These are phyloP conservation scores for Semotilus atromaculatus DNA, from an alignment of 2,797 vertebrate genomes.

Conservation along the genomic window DNA sequence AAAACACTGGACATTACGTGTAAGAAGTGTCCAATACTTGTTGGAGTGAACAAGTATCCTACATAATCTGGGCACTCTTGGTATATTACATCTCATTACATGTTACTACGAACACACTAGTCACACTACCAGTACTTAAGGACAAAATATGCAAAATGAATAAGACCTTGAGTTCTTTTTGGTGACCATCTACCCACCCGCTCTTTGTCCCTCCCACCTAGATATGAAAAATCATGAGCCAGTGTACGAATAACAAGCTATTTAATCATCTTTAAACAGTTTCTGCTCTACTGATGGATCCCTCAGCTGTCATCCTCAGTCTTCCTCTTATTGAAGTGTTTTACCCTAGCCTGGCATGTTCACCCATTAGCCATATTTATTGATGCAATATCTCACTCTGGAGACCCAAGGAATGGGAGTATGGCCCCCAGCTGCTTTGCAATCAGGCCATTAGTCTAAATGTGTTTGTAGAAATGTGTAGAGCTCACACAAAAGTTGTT, in stretches of 20 bases:
- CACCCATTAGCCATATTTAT: slow-evolving; percentile 68
- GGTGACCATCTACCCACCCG: slow-evolving; percentile 63
- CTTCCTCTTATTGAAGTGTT: slow-evolving; percentile 45
- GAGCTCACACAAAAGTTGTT: slow-evolving; percentile 49
- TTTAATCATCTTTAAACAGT: slow-evolving; percentile 46
- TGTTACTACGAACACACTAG: not conserved
- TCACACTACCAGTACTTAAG: not conserved
- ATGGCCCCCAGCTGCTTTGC: slow-evolving; percentile 58
- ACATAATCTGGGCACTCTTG: not conserved
- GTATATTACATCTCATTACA: not conserved
- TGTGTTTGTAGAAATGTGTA: slow-evolving; percentile 62
- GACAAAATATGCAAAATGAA: not conserved
- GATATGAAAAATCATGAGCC: slow-evolving; percentile 20
- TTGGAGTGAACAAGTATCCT: too few species aligned
- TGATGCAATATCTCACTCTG: slow-evolving; percentile 66
- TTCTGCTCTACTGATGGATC: slow-evolving; percentile 41
- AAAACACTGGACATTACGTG: not conserved
- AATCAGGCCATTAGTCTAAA: slow-evolving; percentile 67
- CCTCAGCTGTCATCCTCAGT: slow-evolving; percentile 43
- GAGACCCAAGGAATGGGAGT: slow-evolving; percentile 61
- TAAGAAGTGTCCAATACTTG: not conserved
- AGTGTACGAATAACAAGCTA: slow-evolving; percentile 54
- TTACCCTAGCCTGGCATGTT: slow-evolving; percentile 30
- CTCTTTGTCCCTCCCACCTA: slow-evolving; percentile 47
- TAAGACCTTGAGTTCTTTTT: slow-evolving; percentile 49